Evolutionary conservation across 2,888 invertebrate species (phyloP).

Genomic region (Heliconius ethilla): DNA sequence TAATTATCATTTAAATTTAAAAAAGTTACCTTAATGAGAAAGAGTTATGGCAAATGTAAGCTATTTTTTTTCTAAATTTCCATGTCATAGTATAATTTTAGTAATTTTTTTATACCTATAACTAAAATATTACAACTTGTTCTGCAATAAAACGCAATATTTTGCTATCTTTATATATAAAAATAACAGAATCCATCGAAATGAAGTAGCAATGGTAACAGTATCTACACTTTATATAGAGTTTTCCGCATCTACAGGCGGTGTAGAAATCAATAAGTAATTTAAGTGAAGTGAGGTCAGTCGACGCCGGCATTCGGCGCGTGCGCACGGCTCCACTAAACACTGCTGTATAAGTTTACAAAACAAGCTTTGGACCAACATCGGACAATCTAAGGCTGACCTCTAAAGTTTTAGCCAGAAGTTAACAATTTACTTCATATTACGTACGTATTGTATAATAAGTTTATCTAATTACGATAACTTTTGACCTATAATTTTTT

Average conservation of each 20-base stretch:
- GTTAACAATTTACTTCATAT: not conserved
- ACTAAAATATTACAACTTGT: not conserved
- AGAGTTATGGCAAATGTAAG: too few relatives aligned
- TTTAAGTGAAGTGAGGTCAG: conserved; percentile 33
- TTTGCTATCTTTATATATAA: not conserved
- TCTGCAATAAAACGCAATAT: not conserved
- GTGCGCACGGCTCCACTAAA: conserved; percentile 33
- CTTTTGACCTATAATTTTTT: too few relatives aligned
- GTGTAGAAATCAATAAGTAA: conserved; percentile 24
- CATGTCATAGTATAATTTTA: not conserved
- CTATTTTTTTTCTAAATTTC: not conserved
- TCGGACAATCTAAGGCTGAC: not conserved
- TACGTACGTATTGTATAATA: conserved; percentile 1
- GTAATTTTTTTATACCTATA: not conserved
- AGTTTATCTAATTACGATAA: too few relatives aligned
- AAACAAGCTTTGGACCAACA: not conserved
- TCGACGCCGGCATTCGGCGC: conserved; percentile 29
- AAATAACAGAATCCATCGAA: not conserved
- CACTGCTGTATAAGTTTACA: too few relatives aligned
- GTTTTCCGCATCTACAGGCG: not conserved
- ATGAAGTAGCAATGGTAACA: not conserved
- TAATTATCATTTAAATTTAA: too few relatives aligned
- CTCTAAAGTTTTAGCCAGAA: not conserved
- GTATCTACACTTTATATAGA: not conserved
- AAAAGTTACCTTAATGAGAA: too few relatives aligned